Evolutionary conservation across 2,888 invertebrate genomes (phyloP), one percentile per base, ranked within the genome.

Genomic region (Dromius quadrimaculatus): DNA sequence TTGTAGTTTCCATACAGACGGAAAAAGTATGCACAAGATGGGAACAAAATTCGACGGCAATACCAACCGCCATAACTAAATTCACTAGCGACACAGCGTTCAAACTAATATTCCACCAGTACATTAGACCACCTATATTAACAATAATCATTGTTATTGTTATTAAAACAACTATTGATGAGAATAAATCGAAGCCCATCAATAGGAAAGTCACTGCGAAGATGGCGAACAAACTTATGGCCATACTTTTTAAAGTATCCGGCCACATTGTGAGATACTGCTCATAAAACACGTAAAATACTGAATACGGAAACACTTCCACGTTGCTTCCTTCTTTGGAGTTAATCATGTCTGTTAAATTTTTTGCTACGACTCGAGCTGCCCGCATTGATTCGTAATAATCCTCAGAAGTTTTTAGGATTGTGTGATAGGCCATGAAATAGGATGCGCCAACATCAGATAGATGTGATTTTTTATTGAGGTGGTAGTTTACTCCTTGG

Each of bases 231-330:
- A 97, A 85, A 11, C 97, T 97, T 68, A 97, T 90, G 13, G 91
- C 90, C 83, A 99, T 87, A 77, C 95, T 95, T 79, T 90, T 88
- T 28, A 95, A 81, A 0, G 97, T 94, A 78, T 98, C 96, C 0
- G 91, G 87, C 91, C 97, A 95, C 89, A 98, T 96, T 5, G 95
- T 95, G 74, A 98, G 85, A 83, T 99, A 99, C 84, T 99, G 98
- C 81, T 99, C 99, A 81, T 99, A 99, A 85, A 96, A 99, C 20
- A 99, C 98, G 81, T 99, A 99, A 85, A 97, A 97, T 61, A 98
- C 90, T 0, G 93, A 97, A 84, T 98, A 94, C 0, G 94, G 93
- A 81, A 94, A 94, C 73, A 94, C 93, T 80, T 88, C 89, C 20
- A 90, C 86, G 0, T 83, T 83, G 0, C 76, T 75, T 1, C 82